phyloP scores from a whole-genome alignment of 2,797 vertebrate species.

The Hemitrygon akajei region DNA sequence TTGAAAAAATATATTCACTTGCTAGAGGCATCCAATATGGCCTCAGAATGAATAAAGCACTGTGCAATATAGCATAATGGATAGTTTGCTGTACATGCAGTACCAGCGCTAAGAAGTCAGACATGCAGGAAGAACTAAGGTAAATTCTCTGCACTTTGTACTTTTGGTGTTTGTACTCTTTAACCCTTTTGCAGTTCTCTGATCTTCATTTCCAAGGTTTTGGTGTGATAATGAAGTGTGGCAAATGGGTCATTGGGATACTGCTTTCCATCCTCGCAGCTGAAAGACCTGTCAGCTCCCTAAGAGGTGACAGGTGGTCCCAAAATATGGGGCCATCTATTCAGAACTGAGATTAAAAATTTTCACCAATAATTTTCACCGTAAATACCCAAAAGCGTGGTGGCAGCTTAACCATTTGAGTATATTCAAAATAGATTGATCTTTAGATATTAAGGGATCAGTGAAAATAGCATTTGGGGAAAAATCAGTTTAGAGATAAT shows the following conservation, averaged over 20 bases:
- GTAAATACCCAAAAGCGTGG: too few species aligned
- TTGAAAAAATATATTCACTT: not conserved
- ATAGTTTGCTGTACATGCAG: not conserved
- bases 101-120: not conserved
- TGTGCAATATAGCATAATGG: not conserved
- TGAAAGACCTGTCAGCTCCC: not conserved
- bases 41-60: not conserved
- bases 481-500: too few species aligned
- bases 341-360: too few species aligned
- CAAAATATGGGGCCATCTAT: not conserved
- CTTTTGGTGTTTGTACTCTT: not conserved
- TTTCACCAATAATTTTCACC: too few species aligned
- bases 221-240: not conserved
- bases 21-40: not conserved
- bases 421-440: too few species aligned
- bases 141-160: not conserved
- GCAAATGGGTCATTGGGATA: not conserved
- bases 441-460: too few species aligned
- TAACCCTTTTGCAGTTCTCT: not conserved
- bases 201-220: not conserved
- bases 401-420: too few species aligned
- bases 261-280: not conserved
- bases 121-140: not conserved
- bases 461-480: too few species aligned
- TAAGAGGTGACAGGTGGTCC: not conserved